Base-by-base conservation (phyloP, 1,140 invertebrate genomes). In the Gonatopus flavifemur region DNA sequence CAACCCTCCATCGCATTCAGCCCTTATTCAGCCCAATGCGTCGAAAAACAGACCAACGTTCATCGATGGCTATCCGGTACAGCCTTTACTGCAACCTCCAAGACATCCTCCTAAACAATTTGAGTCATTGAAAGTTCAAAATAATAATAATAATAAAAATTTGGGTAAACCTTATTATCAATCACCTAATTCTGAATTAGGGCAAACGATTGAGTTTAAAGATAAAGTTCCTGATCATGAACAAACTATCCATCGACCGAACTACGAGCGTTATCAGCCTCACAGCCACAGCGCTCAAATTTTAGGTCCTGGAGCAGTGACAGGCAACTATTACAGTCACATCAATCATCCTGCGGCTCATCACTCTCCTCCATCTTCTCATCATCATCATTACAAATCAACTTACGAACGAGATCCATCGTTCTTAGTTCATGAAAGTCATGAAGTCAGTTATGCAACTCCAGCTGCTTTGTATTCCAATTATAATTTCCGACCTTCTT, bases 391-490 rank as follows among this genome's bases (percentile, higher is more conserved):
- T 25, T 71, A 66, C 15, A 73, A 74, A 32, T 57, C 65, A 1
- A 60, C 57, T 0, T 72, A 57, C 45, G 72, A 74, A 37, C 58
- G 72, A 19, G 67, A 76, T 32, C 74, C 69, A 0, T 61, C 69
- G 6, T 74, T 70, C 30, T 48, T 76, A 6, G 66, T 77, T 0
- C 70, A 76, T 42, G 74, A 77, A 36, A 76, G 70, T 21, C 72
- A 74, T 19, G 74, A 76, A 41, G 43, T 72, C 13, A 68, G 66
- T 12, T 75, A 69, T 38, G 69, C 63, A 3, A 77, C 70, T 0
- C 70, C 70, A 0, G 57, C 69, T 0, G 59, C 58, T 1, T 30
- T 56, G 0, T 59, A 60, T 15, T 47, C 22, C 5, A 10, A 51
- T 5, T 73, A 61, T 36, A 76, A 73, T 37, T 73, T 66, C 31